Evolutionary conservation across 2,113 vertebrate species (phyloP), one percentile per base, ranked within the genome.

Genomic region (Hydrochoerus hydrochaeris): DNA sequence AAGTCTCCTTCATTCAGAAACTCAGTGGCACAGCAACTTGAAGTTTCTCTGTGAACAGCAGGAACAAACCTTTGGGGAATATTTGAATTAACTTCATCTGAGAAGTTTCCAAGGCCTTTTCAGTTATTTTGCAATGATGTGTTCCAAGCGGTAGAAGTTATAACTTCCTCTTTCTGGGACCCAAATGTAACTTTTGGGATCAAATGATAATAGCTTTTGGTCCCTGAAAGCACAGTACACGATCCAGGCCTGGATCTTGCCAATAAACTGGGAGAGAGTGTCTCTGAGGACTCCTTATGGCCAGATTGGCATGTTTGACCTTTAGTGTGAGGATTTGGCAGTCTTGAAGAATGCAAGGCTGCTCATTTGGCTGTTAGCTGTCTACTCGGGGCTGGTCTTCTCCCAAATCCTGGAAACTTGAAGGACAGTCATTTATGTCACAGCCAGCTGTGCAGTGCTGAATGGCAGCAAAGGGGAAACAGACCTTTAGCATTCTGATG

Each of bases 111-210:
- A 90, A 85, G 82, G 41, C 12, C 44, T 82, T 93, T 94, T 35
- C 84, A 95, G 58, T 41, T 93, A 22, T 86, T 95, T 94, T 94
- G n/a, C 13, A 95, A 83, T 82, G 83, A 35, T 91, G 57, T 73
- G 12, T 95, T 95, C 90, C 63, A 85, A 85, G 14, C 24, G 32
- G 10, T n/a, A 85, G 77, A 93, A 20, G 46, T 87, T 80, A 63
- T 81, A 96, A 57, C 38, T 87, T 85, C 35, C 44, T 57, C 52
- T 91, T 96, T 94, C 65, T 95, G 83, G 67, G 38, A 88, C 44
- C 24, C 24, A n/a, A 90, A 90, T 85, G 24, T 82, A 12, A 93
- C 38, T 95, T 96, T 69, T 35, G 44, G 77, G 83, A 94, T 44
- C 28, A 91, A 95, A 87, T 44, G 58, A 62, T 54, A 75, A 60